Evolutionary conservation across 2,113 vertebrate species (phyloP).

Genomic region (Mungos mungo): DNA sequence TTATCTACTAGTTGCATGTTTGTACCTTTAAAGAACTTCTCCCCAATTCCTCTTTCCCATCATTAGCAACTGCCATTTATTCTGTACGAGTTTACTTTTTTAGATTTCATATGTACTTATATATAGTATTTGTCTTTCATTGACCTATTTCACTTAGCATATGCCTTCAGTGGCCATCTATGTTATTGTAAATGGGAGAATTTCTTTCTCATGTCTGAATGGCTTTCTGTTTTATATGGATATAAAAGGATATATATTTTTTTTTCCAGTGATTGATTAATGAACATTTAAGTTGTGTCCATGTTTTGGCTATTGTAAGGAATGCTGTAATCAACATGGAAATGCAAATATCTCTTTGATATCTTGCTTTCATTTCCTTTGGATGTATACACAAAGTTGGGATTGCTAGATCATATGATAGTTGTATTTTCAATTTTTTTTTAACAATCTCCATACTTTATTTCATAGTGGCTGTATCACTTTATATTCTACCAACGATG

Average conservation of each 20-base stretch:
- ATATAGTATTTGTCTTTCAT: not conserved
- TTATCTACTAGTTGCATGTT: not conserved
- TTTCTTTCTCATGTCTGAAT: not conserved
- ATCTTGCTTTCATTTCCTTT: not conserved
- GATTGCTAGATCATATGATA: not conserved
- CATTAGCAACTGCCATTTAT: not conserved
- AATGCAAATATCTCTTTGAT: not conserved
- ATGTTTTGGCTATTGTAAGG: not conserved
- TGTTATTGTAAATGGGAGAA: not conserved
- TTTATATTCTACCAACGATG: not conserved
- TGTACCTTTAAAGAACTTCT: not conserved
- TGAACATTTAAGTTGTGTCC: not conserved
- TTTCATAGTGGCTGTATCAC: not conserved
- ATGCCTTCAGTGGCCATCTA: not conserved
- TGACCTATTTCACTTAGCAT: not conserved
- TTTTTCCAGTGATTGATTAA: not conserved
- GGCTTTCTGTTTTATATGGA: not conserved
- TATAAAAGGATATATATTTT: too few species aligned
- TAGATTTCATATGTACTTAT: not conserved
- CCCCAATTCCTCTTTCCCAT: not conserved
- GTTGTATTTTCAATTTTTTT: not conserved
- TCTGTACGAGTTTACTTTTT: not conserved
- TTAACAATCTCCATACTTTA: not conserved
- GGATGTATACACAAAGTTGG: not conserved
- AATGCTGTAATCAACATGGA: not conserved